Conservation (phyloP, 2,888 invertebrate species). For the Thyatira batis region DNA sequence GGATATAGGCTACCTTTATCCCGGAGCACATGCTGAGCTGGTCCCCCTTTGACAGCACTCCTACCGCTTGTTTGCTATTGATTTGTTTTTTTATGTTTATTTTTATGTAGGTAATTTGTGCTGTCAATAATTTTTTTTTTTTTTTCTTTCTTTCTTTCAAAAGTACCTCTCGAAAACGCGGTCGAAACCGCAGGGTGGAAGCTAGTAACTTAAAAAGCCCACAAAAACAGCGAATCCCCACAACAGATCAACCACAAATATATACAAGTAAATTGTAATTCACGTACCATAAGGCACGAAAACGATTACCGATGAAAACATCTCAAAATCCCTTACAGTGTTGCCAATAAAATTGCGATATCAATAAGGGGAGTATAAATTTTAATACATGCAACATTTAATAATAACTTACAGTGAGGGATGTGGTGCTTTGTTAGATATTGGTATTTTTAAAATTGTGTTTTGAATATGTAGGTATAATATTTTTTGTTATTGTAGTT, state of each 20-base stretch:
- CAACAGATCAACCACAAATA: neutral
- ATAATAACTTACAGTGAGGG: slow-evolving; percentile 59
- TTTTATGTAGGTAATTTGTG: too few relatives aligned
- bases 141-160: too few relatives aligned
- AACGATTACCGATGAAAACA: slow-evolving; percentile 38
- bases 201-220: too few relatives aligned
- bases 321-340: slow-evolving; percentile 26
- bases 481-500: too few relatives aligned
- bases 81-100: too few relatives aligned
- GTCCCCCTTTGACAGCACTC: too few relatives aligned
- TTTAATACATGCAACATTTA: slow-evolving; percentile 77
- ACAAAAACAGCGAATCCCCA: neutral
- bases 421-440: slow-evolving; percentile 17
- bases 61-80: too few relatives aligned
- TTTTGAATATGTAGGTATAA: too few relatives aligned
- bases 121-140: too few relatives aligned
- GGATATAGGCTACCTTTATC: too few relatives aligned
- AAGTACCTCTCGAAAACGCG: too few relatives aligned
- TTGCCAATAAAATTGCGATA: slow-evolving; percentile 55
- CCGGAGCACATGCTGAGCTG: too few relatives aligned
- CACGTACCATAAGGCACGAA: slow-evolving; percentile 52
- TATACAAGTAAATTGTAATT: slow-evolving; percentile 28
- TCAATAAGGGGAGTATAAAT: slow-evolving; percentile 49
- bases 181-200: neutral
- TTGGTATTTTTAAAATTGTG: slow-evolving; percentile 23